Conservation (phyloP, 2,113 vertebrate genomes). For the Centropus bengalensis region DNA sequence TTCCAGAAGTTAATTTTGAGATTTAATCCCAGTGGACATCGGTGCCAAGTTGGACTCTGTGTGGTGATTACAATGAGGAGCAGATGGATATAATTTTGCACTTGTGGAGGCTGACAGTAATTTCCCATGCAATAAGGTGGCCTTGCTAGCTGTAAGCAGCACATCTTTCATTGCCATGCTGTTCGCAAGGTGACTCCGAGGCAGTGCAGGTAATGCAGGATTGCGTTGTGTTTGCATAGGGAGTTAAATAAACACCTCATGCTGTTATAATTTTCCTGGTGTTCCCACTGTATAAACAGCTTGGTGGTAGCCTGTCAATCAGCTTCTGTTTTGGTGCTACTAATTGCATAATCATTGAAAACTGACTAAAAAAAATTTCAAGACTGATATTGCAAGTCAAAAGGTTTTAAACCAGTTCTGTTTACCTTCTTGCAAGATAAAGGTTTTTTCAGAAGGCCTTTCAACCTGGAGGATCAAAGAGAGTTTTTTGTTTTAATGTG, state of each 20-base stretch:
- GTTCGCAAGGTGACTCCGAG: not conserved
- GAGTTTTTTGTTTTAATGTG: not conserved
- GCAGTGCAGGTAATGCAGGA: not conserved
- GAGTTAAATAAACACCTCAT: not conserved
- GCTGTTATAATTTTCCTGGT: not conserved
- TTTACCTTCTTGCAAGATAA: not conserved
- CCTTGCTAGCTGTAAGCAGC: not conserved
- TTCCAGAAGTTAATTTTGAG: not conserved
- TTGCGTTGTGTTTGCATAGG: not conserved
- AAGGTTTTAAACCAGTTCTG: not conserved
- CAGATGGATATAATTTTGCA: too few species aligned
- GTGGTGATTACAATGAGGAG: not conserved
- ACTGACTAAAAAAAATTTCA: not conserved
- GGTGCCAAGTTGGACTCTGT: not conserved
- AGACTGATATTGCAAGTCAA: not conserved
- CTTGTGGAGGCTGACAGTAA: not conserved
- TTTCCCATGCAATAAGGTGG: not conserved
- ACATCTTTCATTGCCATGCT: fast-evolving
- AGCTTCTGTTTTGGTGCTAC: not conserved
- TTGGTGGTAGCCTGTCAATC: constrained; percentile 9
- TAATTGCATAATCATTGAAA: constrained; percentile 48
- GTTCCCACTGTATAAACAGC: not conserved
- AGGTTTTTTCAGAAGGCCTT: not conserved
- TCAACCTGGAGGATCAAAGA: not conserved
- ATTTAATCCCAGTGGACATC: not conserved